phyloP scores from a whole-genome alignment of 1,140 invertebrate genomes.

The Cotesia typhae region DNA sequence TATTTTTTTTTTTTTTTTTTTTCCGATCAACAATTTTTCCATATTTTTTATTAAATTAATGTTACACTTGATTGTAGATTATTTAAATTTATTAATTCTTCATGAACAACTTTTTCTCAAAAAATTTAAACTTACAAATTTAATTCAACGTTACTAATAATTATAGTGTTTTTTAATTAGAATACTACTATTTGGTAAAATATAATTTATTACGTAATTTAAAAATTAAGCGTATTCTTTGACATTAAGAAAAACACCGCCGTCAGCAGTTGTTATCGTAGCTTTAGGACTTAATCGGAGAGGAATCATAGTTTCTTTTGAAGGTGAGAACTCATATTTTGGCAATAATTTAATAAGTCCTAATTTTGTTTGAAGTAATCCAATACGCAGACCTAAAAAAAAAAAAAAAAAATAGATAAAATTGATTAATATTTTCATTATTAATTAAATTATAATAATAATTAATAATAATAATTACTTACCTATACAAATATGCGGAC shows the following conservation, averaged over 20 bases:
- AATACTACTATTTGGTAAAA: no score
- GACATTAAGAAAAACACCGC: conserved; percentile 54
- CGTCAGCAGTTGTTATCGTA: conserved; percentile 63
- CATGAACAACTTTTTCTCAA: no score
- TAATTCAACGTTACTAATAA: no score
- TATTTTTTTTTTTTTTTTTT: no score
- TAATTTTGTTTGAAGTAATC: conserved; percentile 71
- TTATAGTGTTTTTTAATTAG: no score
- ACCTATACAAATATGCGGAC: conserved; percentile 69
- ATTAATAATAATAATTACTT: conserved; percentile 29
- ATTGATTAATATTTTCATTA: neutral
- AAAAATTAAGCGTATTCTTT: conserved; percentile 6
- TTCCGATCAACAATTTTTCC: no score
- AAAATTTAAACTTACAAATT: no score
- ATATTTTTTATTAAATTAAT: no score
- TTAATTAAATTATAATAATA: no score
- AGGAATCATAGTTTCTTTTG: conserved; percentile 52
- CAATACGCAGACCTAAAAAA: conserved; percentile 68
- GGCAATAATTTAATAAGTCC: conserved; percentile 62
- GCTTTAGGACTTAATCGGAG: conserved; percentile 47
- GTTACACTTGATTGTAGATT: no score
- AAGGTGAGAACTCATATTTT: conserved; percentile 56
- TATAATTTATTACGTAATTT: no score
- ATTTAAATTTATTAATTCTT: no score
- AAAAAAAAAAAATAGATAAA: conserved; percentile 5